phyloP scores from a whole-genome alignment of 2,113 vertebrate species.

The Leptobrachium ailaonicum region DNA sequence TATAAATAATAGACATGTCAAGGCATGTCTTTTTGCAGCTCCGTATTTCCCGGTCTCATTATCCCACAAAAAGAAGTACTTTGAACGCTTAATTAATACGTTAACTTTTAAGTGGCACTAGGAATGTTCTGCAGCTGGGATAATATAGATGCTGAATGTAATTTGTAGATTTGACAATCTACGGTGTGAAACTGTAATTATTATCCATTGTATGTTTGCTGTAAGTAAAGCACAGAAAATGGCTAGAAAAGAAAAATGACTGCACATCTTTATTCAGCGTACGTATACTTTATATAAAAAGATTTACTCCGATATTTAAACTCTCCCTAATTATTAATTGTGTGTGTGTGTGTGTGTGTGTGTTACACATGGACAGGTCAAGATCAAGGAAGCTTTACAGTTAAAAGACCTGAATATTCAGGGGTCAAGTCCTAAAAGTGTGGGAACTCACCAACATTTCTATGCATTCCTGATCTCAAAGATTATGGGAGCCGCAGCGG shows the following conservation, averaged over 20 bases:
- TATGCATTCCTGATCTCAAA: no score
- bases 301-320: no score
- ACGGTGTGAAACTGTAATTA: background rate
- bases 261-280: background rate
- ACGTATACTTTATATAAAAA: no score
- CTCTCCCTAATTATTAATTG: no score
- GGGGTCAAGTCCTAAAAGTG: no score
- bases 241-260: background rate
- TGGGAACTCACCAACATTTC: no score
- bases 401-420: no score
- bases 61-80: background rate
- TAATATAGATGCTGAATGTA: background rate
- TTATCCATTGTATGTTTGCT: background rate
- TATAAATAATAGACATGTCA: slow-evolving; percentile 16
- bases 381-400: no score
- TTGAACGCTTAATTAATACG: slow-evolving; percentile 1
- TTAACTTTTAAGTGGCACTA: background rate
- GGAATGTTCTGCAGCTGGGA: background rate
- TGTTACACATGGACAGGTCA: no score
- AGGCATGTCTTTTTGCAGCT: background rate
- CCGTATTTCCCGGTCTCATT: background rate
- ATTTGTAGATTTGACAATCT: background rate
- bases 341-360: no score
- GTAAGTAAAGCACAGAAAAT: background rate
- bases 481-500: no score